Base-by-base conservation (phyloP, 2,888 invertebrate species). In the Ormyrus nitidulus region DNA sequence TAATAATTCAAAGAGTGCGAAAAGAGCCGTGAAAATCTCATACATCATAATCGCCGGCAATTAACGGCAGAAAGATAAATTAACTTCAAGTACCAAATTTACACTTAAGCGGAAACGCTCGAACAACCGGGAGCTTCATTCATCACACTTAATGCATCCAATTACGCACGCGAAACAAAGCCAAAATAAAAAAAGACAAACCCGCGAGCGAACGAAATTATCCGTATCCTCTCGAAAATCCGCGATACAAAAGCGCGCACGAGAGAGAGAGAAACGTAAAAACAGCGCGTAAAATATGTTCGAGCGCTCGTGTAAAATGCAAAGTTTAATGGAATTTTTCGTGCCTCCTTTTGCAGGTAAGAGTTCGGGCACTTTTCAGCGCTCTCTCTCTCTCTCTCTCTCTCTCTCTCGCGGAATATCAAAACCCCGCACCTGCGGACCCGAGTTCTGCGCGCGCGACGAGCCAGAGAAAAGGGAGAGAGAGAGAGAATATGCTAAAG, bases 331-430 rank as follows among this genome's bases (percentile, higher is more conserved):
- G 77, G 81, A 80, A 82, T 80, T 83, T 81, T 77, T 59, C 81
- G 49, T 77, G 66, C 56, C 68, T 76, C 51, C 56, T 84, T 83
- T 85, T 85, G 19, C 85, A 86, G 86, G 86, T 86, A 86, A 86
- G 70, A 70, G 48, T 6, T 11, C 44, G 66, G 81, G 71, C 83
- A 83, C 85, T 85, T 84, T 82, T 81, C 83, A 74, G 53, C 54
- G 80, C 78, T 62, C 76, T n/a, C n/a, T n/a, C 1, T 19, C 19
- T 0, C 19, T 19, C 19, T 0, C 19, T 19, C 19, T 19, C 19
- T 19, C 19, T 19, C 19, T 19, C 19, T 0, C 19, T 0, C 19
- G 19, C 19, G 19, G 19, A 19, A 19, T 19, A 19, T 19, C 19
- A 19, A 19, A 19, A 77, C 56, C n/a, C 64, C 6, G 44, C 65